These are phyloP conservation scores for Drosophila neonasuta DNA, from an alignment of 2,888 invertebrate species.

Conservation along the genomic window DNA sequence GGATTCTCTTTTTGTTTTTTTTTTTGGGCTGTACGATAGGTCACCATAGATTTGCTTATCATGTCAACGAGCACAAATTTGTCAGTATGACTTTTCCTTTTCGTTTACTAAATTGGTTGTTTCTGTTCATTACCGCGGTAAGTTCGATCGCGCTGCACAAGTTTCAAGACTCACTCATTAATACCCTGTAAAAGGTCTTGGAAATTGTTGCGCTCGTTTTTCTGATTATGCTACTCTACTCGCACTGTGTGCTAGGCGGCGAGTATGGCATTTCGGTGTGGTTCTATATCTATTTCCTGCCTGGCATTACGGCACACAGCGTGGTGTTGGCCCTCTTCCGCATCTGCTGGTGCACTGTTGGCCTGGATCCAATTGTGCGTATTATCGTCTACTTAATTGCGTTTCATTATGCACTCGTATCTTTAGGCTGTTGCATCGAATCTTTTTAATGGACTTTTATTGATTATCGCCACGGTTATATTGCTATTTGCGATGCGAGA, in stretches of 20 bases:
- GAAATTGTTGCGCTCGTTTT: slow-evolving; percentile 47
- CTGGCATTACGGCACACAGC: slow-evolving; percentile 42
- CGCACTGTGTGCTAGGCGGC: slow-evolving; percentile 52
- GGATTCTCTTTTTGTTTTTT: background rate
- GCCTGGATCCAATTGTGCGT: slow-evolving; percentile 68
- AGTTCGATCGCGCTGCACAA: slow-evolving; percentile 30
- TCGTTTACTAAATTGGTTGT: slow-evolving; percentile 54
- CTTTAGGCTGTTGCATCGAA: slow-evolving; percentile 59
- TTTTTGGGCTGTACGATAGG: slow-evolving; percentile 19
- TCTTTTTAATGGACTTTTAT: slow-evolving; percentile 43
- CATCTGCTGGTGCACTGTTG: slow-evolving; percentile 47
- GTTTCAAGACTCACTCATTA: no score
- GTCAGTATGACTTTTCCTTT: slow-evolving; percentile 49
- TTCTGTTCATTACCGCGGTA: slow-evolving; percentile 52
- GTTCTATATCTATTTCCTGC: slow-evolving; percentile 42
- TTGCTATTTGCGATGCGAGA: slow-evolving; percentile 41
- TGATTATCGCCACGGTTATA: slow-evolving; percentile 22
- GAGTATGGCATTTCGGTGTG: slow-evolving; percentile 54
- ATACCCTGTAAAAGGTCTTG: slow-evolving; percentile 34
- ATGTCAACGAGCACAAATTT: slow-evolving; percentile 53
- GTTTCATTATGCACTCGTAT: background rate
- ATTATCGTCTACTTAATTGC: background rate
- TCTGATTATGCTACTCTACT: slow-evolving; percentile 26
- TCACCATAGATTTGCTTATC: slow-evolving; percentile 46
- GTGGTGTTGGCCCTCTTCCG: slow-evolving; percentile 39